These are phyloP conservation scores for Limnodromus scolopaceus DNA, from an alignment of 2,797 vertebrate genomes.

Conservation along the genomic window DNA sequence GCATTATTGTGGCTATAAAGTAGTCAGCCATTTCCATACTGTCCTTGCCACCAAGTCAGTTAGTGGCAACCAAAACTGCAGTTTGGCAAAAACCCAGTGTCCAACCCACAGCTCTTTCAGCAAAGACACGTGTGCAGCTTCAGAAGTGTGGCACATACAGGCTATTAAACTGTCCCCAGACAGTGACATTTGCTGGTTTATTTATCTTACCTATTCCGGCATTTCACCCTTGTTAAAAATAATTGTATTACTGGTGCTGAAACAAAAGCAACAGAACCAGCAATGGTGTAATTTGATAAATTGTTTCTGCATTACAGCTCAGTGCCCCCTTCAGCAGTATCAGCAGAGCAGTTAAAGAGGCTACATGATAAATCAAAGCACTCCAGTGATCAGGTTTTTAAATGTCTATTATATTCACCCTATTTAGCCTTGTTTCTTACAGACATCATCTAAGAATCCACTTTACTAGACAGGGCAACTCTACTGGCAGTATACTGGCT, in stretches of 20 bases:
- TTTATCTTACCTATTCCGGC: neutral
- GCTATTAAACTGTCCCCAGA: neutral
- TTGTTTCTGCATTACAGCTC: neutral
- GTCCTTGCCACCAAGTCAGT: neutral
- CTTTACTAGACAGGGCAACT: neutral
- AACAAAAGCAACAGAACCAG: neutral
- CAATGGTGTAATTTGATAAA: neutral
- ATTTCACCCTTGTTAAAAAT: neutral
- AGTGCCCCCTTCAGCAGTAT: neutral
- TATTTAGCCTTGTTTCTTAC: neutral
- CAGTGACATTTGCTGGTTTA: neutral
- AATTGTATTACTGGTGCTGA: neutral
- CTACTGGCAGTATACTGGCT: neutral
- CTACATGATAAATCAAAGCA: neutral
- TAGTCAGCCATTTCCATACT: neutral
- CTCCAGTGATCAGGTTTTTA: neutral
- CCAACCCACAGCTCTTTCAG: neutral
- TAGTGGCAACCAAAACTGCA: neutral
- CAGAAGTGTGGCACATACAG: neutral
- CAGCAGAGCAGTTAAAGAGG: neutral
- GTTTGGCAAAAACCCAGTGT: neutral
- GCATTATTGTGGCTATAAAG: neutral
- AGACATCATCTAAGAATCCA: neutral
- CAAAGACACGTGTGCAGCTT: neutral
- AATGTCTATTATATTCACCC: neutral